Conservation (phyloP, 2,888 invertebrate species). For the Drosophila merina region DNA sequence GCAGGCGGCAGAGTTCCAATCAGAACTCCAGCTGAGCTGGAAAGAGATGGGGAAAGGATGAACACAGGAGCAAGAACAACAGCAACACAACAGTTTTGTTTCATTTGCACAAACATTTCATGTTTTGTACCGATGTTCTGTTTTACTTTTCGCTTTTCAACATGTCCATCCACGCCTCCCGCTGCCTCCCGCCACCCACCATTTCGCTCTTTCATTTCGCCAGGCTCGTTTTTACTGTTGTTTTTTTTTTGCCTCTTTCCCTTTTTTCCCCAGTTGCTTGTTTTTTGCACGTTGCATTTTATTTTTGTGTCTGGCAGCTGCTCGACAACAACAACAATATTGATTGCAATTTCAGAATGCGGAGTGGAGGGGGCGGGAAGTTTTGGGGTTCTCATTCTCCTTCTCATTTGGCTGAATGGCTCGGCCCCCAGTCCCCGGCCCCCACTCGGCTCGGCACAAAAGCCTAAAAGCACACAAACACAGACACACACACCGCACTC, state of each 20-base stretch:
- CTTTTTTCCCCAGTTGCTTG: slow-evolving; percentile 5
- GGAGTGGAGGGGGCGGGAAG: slow-evolving; percentile 34
- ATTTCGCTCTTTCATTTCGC: slow-evolving; percentile 62
- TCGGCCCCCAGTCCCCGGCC: slow-evolving; percentile 5
- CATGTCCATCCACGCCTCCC: slow-evolving; percentile 37
- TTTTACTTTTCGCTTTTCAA: slow-evolving; percentile 56
- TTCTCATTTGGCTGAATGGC: slow-evolving; percentile 70
- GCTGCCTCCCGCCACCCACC: slow-evolving; percentile 30
- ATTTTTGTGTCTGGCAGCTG: slow-evolving; percentile 75
- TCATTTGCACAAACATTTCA: slow-evolving; percentile 52
- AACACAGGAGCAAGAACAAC: background rate
- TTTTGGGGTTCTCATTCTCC: slow-evolving; percentile 52
- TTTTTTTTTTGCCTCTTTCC: slow-evolving; percentile 40
- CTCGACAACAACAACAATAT: slow-evolving; percentile 67
- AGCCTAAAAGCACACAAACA: slow-evolving; percentile 74
- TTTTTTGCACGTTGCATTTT: slow-evolving; percentile 47
- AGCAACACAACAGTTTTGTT: slow-evolving; percentile 38
- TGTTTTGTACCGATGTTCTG: slow-evolving; percentile 38
- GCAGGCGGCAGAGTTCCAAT: slow-evolving; percentile 20
- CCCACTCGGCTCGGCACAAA: slow-evolving; percentile 51
- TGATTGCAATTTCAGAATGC: slow-evolving; percentile 80
- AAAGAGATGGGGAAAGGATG: background rate
- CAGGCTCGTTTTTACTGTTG: slow-evolving; percentile 78
- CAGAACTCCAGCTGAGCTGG: slow-evolving; percentile 26
- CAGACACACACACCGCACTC: slow-evolving; percentile 17